Evolutionary conservation across 2,797 vertebrate genomes (phyloP), one percentile per base, ranked within the genome.

Genomic region (Sandelia bainsii): DNA sequence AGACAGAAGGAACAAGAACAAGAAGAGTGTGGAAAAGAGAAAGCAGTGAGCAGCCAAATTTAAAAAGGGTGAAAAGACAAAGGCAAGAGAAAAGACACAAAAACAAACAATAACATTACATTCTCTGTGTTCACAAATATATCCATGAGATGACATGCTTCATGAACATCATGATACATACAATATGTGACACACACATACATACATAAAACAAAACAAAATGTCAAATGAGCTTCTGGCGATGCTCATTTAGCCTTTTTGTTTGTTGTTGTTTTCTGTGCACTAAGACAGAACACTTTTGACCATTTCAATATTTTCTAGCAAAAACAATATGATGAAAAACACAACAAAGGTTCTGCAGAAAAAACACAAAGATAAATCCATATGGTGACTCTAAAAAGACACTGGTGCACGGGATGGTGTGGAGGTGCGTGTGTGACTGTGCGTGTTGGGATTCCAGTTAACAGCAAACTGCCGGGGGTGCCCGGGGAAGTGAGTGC

Each of bases 131-230:
- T 90, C 82, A 92, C 90, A 92, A 91, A 92, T 76, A 87, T 78
- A 92, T 93, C 92, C 87, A 94, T 94, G 93, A 93, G 92, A 87
- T 77, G 89, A 94, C 96, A 96, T 95, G 95, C 84, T 83, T 92
- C 80, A 93, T 92, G 85, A 92, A 92, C 88, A 85, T 86, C 56
- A 74, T 63, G 57, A 82, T 75, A 89, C 54, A n/a, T 74, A 85
- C 79, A 83, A 50, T 72, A 63, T 73, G 88, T 89, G 85, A 63
- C 63, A 70, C 67, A 79, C 61, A 86, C 65, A 73, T 39, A 86
- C 77, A 82, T n/a, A 90, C 69, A 87, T 49, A 32, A 44, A 58
- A 81, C 80, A 89, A 87, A 91, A 92, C 86, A 92, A 91, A 90
- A 90, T 5, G 85, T 79, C 75, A 82, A 93, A 94, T 90, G 91